Base-by-base conservation (phyloP, 2,113 vertebrate genomes). In the Ailurus styani region DNA sequence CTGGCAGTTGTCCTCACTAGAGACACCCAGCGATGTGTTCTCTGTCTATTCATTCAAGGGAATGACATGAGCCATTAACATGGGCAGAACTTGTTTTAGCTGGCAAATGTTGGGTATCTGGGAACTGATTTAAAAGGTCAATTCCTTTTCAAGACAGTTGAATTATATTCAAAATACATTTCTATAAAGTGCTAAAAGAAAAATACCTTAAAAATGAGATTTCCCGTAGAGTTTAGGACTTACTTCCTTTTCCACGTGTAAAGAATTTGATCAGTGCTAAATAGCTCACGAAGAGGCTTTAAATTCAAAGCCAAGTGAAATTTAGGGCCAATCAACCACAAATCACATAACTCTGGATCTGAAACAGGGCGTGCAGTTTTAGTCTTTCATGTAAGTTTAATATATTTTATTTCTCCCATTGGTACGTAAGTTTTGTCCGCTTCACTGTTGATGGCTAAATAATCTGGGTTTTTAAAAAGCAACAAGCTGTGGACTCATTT, bases 1-100 rank as follows among this genome's bases (percentile, higher is more conserved):
- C 98, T 97, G 98, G 99, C 98, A 98, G 99, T 99, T 99, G 99
- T 99, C 99, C 98, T 98, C 98, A 98, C 98, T 96, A 89, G 97
- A 98, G 98, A 98, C 97, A 98, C 98, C 98, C 98, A 98, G 7
- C 54, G 98, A 99, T 98, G 98, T 98, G 98, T 98, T 97, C 98
- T 98, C 97, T 98, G 98, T 98, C 98, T 98, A 98, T 98, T 99
- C 98, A 98, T 85, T 98, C 97, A 84, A 62, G 97, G 98, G 98
- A 98, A 95, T 98, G 98, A 99, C 98, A 98, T 45, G 98, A 98
- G 96, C 98, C 98, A 98, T 98, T 99, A 99, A 99, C 98, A 98
- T 97, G 98, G 97, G 96, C 98, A 98, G 97, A 98, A 97, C 98
- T 97, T 97, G 98, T 98, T 98, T 97, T 98, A 98, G 97, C 98